These are phyloP conservation scores for Wiebesia pumilae DNA, from an alignment of 1,140 invertebrate species.

Conservation along the genomic window DNA sequence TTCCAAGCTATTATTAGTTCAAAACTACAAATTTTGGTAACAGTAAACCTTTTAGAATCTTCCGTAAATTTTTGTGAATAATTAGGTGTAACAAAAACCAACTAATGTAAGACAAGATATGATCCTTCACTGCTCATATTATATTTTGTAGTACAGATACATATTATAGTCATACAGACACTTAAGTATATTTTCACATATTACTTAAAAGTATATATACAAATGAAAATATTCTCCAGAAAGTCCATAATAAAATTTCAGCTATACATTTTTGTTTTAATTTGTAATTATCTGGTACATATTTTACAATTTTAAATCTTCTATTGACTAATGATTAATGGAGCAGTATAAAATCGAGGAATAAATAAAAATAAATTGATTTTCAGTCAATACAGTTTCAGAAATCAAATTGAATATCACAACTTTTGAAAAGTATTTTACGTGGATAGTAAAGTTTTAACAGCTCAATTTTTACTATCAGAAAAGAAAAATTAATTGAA, in stretches of 20 bases:
- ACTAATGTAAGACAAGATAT: too few relatives aligned
- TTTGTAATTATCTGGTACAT: too few relatives aligned
- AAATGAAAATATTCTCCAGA: too few relatives aligned
- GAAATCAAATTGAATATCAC: neutral
- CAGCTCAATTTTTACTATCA: neutral
- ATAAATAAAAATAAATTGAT: constrained; percentile 5
- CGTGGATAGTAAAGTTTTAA: neutral
- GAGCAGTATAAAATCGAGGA: neutral
- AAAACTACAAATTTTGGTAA: neutral
- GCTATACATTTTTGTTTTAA: too few relatives aligned
- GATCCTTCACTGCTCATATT: too few relatives aligned
- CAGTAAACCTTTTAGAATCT: neutral
- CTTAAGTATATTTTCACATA: too few relatives aligned
- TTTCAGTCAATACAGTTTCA: neutral
- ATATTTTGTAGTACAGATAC: too few relatives aligned
- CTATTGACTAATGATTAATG: neutral
- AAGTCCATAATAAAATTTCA: too few relatives aligned
- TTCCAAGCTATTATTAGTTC: neutral
- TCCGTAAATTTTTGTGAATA: too few relatives aligned
- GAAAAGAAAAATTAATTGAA: neutral
- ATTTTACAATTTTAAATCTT: neutral
- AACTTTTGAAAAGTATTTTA: neutral
- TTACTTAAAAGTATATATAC: too few relatives aligned
- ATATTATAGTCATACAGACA: too few relatives aligned
- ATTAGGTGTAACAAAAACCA: too few relatives aligned